Conservation (phyloP, 2,113 vertebrate genomes). For the Mobula birostris region DNA sequence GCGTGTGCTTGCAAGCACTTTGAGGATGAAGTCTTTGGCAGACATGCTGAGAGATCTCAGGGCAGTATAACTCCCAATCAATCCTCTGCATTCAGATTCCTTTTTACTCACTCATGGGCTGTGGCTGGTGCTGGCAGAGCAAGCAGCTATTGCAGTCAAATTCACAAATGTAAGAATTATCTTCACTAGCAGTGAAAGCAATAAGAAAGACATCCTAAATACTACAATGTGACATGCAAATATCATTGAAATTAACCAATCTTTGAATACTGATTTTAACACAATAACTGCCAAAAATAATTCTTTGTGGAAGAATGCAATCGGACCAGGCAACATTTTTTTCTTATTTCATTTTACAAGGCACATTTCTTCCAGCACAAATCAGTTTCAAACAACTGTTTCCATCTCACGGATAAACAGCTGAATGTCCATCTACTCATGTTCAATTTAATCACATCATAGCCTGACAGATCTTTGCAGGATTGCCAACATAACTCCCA, state of each 20-base stretch:
- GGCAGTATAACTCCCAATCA: neutral
- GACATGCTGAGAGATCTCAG: neutral
- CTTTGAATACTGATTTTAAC: no score
- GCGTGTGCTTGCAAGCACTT: neutral
- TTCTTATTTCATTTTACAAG: constrained; percentile 1
- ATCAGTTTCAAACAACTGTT: neutral
- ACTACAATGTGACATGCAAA: no score
- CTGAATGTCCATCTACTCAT: neutral
- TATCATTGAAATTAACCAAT: no score
- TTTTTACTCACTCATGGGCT: no score
- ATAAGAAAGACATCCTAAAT: no score
- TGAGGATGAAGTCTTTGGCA: neutral
- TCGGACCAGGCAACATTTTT: neutral
- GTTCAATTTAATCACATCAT: neutral
- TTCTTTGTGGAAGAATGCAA: neutral
- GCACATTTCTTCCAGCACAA: neutral
- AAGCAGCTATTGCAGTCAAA: no score
- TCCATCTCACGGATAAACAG: neutral
- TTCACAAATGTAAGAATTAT: no score
- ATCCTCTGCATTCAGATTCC: neutral
- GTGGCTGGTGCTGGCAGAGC: no score
- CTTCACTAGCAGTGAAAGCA: no score
- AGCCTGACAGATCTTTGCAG: neutral
- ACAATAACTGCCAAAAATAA: no score
- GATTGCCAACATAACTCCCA: neutral